Evolutionary conservation across 2,113 vertebrate species (phyloP).

Genomic region (Actenoides lindsayi): DNA sequence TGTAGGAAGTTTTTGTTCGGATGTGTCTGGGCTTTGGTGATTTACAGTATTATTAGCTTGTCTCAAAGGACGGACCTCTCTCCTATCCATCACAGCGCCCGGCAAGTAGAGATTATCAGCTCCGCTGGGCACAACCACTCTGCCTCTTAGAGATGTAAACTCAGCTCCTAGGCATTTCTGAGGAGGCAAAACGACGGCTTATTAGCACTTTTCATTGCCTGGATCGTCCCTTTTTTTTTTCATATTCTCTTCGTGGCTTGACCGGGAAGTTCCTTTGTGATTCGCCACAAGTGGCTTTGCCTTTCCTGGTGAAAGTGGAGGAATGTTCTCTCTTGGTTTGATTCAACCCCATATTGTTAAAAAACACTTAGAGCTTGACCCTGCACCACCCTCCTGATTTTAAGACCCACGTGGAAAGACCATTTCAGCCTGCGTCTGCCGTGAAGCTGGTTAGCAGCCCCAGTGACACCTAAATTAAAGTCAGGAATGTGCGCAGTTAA

Average conservation of each 20-base stretch:
- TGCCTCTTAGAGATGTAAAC: slow-evolving; percentile 32
- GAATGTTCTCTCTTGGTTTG: background rate
- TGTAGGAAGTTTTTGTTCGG: slow-evolving; percentile 65
- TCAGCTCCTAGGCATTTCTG: background rate
- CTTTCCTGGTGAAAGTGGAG: background rate
- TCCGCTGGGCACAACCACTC: slow-evolving; percentile 19
- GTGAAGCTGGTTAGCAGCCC: background rate
- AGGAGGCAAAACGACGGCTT: background rate
- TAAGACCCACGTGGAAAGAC: rapidly evolving
- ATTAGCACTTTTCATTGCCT: background rate
- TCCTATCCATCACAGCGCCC: slow-evolving; percentile 75
- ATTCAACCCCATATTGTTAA: background rate
- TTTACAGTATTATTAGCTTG: slow-evolving; percentile 82
- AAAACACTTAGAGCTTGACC: background rate
- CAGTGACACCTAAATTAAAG: background rate
- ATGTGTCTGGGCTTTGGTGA: slow-evolving; percentile 70
- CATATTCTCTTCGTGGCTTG: background rate
- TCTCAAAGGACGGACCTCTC: slow-evolving; percentile 32
- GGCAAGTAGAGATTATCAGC: slow-evolving; percentile 10
- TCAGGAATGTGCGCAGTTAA: background rate
- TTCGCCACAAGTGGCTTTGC: background rate
- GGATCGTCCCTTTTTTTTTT: background rate
- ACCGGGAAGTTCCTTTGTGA: background rate
- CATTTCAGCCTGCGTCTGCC: rapidly evolving
- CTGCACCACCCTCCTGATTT: background rate